phyloP scores from a whole-genome alignment of 1,140 invertebrate genomes.

The Nilaparvata lugens region DNA sequence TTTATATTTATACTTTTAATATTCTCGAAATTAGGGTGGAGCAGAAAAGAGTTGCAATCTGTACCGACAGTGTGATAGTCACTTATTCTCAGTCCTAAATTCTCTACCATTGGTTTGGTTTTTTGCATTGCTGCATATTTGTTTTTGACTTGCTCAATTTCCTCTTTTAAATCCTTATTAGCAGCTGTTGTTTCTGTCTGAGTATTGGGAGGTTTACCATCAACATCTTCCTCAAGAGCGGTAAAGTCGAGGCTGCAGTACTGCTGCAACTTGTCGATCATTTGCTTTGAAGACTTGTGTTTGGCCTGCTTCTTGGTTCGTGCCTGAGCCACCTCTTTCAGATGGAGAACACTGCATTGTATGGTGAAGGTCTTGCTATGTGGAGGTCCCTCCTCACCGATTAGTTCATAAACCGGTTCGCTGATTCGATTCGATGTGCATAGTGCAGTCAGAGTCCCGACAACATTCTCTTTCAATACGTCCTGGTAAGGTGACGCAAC shows the following conservation, averaged over 20 bases:
- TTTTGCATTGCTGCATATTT: background rate
- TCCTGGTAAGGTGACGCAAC: slow-evolving; percentile 21
- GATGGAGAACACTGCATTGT: slow-evolving; percentile 49
- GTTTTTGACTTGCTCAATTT: background rate
- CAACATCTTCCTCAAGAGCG: background rate
- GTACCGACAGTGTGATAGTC: background rate
- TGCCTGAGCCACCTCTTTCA: slow-evolving; percentile 41
- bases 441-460: slow-evolving; percentile 34
- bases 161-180: background rate
- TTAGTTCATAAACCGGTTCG: slow-evolving; percentile 49
- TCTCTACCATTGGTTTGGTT: background rate
- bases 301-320: slow-evolving; percentile 48
- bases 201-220: background rate
- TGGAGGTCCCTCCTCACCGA: slow-evolving; percentile 56
- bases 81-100: background rate
- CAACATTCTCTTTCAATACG: slow-evolving; percentile 23
- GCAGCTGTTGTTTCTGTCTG: background rate
- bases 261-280: slow-evolving; percentile 36
- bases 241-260: too few species aligned
- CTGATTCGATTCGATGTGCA: slow-evolving; percentile 53
- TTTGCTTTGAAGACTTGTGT: slow-evolving; percentile 42
- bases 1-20: too few species aligned
- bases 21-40: too few species aligned
- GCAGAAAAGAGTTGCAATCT: too few species aligned
- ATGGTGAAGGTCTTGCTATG: slow-evolving; percentile 58